A percentile compares a stretch with the other conserved stretches of the same genome.
These are phyloP conservation scores for Eupithecia centaureata DNA, from an alignment of 2,888 invertebrate species.

Conservation along the genomic window DNA sequence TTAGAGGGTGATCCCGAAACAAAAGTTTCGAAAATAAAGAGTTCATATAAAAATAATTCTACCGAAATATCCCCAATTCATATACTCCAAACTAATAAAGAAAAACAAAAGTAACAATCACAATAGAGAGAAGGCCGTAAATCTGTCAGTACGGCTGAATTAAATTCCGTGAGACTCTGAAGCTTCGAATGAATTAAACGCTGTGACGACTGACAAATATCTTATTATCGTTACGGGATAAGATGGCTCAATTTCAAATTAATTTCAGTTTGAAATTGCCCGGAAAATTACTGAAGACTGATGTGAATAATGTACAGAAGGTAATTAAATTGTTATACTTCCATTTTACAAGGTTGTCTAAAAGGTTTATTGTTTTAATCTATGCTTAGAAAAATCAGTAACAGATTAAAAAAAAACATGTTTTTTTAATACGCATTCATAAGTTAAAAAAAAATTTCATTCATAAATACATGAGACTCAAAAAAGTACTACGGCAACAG, in stretches of 20 bases:
- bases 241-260: conserved; percentile 42
- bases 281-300: conserved; percentile 9
- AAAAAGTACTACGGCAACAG: neutral
- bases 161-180: conserved; percentile 64
- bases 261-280: conserved; percentile 19
- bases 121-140: conserved; percentile 67
- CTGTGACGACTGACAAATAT: conserved; percentile 63
- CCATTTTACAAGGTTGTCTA: neutral
- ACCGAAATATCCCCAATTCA: conserved; percentile 26
- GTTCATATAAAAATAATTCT: neutral
- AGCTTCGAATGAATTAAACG: conserved; percentile 59
- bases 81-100: conserved; percentile 50
- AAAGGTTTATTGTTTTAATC: neutral
- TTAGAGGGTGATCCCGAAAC: neutral
- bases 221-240: conserved; percentile 59
- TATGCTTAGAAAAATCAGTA: neutral
- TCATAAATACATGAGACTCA: too few species aligned
- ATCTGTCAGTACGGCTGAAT: conserved; percentile 67
- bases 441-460: too few species aligned
- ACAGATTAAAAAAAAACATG: too few species aligned
- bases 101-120: conserved; percentile 61
- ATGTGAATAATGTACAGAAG: neutral
- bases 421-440: too few species aligned
- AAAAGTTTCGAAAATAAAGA: neutral
- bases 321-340: neutral